Evolutionary conservation across 2,888 invertebrate species (phyloP), one percentile per base, ranked within the genome.

Genomic region (Protodeltote pygarga): DNA sequence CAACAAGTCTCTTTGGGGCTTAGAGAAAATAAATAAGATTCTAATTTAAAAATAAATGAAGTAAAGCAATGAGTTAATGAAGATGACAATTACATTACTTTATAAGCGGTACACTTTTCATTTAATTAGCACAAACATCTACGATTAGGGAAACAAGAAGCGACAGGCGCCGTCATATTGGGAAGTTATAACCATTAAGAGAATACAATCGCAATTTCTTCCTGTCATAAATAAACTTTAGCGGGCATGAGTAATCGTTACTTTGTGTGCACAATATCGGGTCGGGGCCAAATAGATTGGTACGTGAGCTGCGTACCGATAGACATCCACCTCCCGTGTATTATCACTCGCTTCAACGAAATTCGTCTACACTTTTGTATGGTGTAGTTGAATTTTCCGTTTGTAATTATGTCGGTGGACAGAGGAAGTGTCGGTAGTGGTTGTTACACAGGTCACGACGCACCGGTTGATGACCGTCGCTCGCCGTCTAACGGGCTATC

Each of bases 141-240:
- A 44, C 13, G 16, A 46, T 65, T 47, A 64, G 52, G 50, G 64
- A 60, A 64, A 67, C 53, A 61, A 58, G 47, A 52, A 51, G 32
- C 41, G 48, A 37, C 47, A 45, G 60, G 67, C 67, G 70, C 65
- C 75, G 59, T 73, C 77, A 71, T 83, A 82, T 85, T 83, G 73
- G 86, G 85, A 87, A 85, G 87, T 89, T 89, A 87, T 86, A 86
- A 83, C 86, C 85, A 88, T 87, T 85, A 83, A 76, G 71, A 83
- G 86, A 85, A 88, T 82, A 89, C 89, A 89, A 90, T 91, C 75
- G 87, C 89, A 87, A 89, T 89, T 88, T 89, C 89, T 89, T 91
- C 90, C 90, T 90, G 91, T 88, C 89, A 80, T 89, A 89, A 87
- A 90, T 88, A 87, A 83, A 83, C 81, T 86, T 87, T 78, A 81